Conservation (phyloP, 2,797 vertebrate species). For the Eidolon dupreanum region DNA sequence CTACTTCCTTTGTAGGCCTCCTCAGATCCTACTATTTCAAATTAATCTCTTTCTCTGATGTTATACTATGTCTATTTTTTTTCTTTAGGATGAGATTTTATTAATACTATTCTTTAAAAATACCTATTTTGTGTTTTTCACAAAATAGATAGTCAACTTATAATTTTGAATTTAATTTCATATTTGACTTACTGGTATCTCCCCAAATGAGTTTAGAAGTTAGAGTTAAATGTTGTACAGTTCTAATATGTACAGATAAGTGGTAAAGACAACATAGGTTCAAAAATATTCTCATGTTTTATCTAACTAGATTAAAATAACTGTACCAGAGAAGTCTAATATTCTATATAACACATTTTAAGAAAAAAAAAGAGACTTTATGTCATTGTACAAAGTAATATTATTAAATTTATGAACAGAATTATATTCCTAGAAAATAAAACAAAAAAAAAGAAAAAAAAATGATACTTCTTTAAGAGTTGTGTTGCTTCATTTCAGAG, state of each 20-base stretch:
- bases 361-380: background rate
- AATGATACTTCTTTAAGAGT: background rate
- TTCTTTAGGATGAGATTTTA: background rate
- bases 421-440: too few species aligned
- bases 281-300: background rate
- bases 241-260: background rate
- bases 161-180: background rate
- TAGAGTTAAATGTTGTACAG: background rate
- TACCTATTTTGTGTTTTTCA: background rate
- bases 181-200: background rate
- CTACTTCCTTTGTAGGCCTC: background rate
- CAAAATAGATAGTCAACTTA: background rate
- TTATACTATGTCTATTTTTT: background rate
- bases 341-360: background rate
- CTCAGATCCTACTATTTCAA: background rate
- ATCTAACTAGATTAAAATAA: background rate
- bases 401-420: background rate
- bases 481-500: background rate
- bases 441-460: too few species aligned
- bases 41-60: background rate
- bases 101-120: background rate
- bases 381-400: background rate
- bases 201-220: background rate
- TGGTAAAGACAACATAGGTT: background rate
- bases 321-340: background rate